Evolutionary conservation across 37 sponge, comb jelly and placozoan genomes (phyloP).

Genomic region (Amphimedon queenslandica): DNA sequence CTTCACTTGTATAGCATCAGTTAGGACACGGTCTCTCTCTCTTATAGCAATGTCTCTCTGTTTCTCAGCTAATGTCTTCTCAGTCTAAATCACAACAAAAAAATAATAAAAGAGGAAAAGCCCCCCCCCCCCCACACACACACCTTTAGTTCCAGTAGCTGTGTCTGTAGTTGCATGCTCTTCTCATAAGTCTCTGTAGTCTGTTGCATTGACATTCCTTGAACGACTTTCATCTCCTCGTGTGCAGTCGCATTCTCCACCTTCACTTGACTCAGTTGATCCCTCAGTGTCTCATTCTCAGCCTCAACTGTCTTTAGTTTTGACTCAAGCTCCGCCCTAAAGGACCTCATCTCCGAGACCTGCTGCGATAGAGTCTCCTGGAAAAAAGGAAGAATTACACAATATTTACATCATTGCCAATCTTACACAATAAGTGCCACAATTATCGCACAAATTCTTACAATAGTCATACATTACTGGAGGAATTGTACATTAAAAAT

Average conservation of each 20-base stretch:
- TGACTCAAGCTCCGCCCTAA: background rate
- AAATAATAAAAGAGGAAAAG: background rate
- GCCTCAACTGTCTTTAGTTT: background rate
- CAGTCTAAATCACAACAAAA: slow-evolving; percentile 32
- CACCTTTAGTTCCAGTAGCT: slow-evolving; percentile 9
- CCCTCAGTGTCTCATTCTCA: background rate
- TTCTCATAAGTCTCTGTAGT: slow-evolving; percentile 44
- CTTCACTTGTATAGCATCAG: slow-evolving; percentile 28
- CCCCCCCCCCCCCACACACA: background rate
- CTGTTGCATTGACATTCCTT: slow-evolving; percentile 58
- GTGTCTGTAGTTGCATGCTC: slow-evolving; percentile 40
- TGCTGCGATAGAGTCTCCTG: background rate
- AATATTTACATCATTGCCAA: background rate
- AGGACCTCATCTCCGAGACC: background rate
- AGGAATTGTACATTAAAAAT: no score
- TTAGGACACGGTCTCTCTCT: slow-evolving; percentile 50
- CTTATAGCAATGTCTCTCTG: slow-evolving; percentile 51
- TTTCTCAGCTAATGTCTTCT: slow-evolving; percentile 40
- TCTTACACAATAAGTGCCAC: background rate
- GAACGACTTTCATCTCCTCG: slow-evolving; percentile 40
- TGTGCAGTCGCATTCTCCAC: slow-evolving; percentile 4
- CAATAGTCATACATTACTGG: no score
- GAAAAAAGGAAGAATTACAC: no score
- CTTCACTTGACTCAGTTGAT: background rate
- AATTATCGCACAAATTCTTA: no score